Evolutionary conservation across 2,113 vertebrate genomes (phyloP), one percentile per base, ranked within the genome.

Genomic region (Melanostigma gelatinosum): DNA sequence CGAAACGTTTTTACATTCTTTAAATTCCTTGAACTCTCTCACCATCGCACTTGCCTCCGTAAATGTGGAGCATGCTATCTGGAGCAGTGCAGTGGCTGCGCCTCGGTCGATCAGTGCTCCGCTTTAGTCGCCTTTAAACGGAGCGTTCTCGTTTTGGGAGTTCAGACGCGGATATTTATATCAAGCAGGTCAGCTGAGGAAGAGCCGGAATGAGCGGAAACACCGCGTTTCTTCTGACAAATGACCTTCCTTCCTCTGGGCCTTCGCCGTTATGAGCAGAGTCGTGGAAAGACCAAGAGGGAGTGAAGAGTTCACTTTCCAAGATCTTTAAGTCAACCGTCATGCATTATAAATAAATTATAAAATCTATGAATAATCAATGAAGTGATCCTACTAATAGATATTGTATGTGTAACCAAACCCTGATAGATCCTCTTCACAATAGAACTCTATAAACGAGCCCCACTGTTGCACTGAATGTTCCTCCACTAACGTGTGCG

Each of bases 121-220:
- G 70, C 87, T 93, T 90, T 90, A 88, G 89, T 71, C 68, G 84
- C 84, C 79, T 92, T 93, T 90, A 90, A 93, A 92, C 87, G 61
- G 84, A 90, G 79, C 75, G 85, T 83, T 91, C 91, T 86, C 91
- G 61, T 94, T 91, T 87, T 75, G 86, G 87, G 93, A 93, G 83
- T 92, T 94, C 91, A 92, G 85, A 74, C 75, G 40, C 27, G 73
- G 93, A 83, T 95, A 95, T 95, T 94, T 93, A 92, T 95, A 95
- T 89, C 89, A 94, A 94, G 72, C 89, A 15, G 94, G 94, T 93
- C 94, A 93, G 87, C 76, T 72, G 83, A 92, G 82, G 84, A 89
- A 86, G 84, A 85, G 83, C 80, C 70, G 72, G 46, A 82, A 87
- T 50, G 84, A 89, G 84, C 80, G 78, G 79, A 87, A 88, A 81